These are phyloP conservation scores for Synchiropus splendidus DNA, from an alignment of 2,113 vertebrate genomes.

Conservation along the genomic window DNA sequence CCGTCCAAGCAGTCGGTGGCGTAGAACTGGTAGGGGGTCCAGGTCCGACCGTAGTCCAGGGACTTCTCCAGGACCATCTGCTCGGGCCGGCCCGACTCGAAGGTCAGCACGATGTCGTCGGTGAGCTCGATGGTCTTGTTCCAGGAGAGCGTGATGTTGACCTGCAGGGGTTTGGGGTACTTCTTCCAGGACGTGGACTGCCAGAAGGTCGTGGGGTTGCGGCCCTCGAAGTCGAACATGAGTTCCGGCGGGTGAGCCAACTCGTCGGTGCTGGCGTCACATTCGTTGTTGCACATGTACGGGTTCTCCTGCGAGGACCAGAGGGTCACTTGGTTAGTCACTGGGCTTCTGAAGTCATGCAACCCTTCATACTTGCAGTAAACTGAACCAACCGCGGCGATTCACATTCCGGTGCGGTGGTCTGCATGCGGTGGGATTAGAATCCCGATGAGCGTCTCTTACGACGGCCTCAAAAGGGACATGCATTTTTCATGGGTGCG, in stretches of 20 bases:
- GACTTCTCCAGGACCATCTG: conserved; percentile 99
- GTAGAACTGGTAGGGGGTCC: conserved; percentile 98
- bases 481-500: conserved; percentile 64
- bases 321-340: too few species aligned
- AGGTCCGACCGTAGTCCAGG: conserved; percentile 89
- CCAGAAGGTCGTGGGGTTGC: conserved; percentile 95
- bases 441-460: conserved; percentile 58
- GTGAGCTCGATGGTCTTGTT: conserved; percentile 98
- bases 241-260: conserved; percentile 90
- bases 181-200: conserved; percentile 95
- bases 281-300: conserved; percentile 99
- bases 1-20: conserved; percentile 95
- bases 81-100: conserved; percentile 93
- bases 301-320: conserved; percentile 82
- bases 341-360: too few species aligned
- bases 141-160: conserved; percentile 96
- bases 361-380: too few species aligned
- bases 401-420: conserved; percentile 56
- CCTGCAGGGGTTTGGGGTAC: conserved; percentile 88
- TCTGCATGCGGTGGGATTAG: conserved; percentile 44
- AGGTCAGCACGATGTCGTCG: conserved; percentile 95
- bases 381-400: conserved; percentile 27
- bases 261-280: conserved; percentile 86
- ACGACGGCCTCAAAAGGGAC: conserved; percentile 48
- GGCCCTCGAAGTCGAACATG: conserved; percentile 97